These are phyloP conservation scores for Neopipo cinnamomea DNA, from an alignment of 2,113 vertebrate species.

Conservation along the genomic window DNA sequence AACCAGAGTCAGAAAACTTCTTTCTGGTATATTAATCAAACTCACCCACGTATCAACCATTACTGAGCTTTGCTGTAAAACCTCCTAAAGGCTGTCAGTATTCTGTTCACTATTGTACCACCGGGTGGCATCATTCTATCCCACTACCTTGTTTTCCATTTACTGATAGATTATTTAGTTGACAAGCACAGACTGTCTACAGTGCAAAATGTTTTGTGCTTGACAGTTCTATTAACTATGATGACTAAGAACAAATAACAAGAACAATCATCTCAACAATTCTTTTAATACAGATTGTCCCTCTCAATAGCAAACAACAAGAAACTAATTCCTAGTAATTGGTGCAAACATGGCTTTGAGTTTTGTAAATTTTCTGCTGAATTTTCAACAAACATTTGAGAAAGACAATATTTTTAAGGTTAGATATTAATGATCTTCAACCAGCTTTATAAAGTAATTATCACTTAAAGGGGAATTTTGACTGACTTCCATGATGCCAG, in stretches of 20 bases:
- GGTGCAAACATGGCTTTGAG: background rate
- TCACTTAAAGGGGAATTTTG: background rate
- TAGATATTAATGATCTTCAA: background rate
- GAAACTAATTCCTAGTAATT: background rate
- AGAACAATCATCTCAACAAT: background rate
- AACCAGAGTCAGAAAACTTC: background rate
- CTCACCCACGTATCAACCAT: accelerated
- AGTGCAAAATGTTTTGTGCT: background rate
- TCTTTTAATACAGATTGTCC: background rate
- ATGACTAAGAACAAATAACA: background rate
- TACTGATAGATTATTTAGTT: background rate
- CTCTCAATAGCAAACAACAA: background rate
- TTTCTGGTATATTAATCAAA: background rate
- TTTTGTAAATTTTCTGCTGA: background rate
- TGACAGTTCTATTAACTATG: background rate
- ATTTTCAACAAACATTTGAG: background rate
- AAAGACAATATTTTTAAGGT: background rate
- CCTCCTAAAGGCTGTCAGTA: background rate
- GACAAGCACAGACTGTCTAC: background rate
- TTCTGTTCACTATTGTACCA: background rate
- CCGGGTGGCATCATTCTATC: background rate
- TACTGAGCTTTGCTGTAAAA: background rate
- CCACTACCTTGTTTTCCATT: background rate
- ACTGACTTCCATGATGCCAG: background rate
- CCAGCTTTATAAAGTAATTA: background rate